These are phyloP conservation scores for Sebastes flavidus DNA, from an alignment of 2,797 vertebrate species.

Conservation along the genomic window DNA sequence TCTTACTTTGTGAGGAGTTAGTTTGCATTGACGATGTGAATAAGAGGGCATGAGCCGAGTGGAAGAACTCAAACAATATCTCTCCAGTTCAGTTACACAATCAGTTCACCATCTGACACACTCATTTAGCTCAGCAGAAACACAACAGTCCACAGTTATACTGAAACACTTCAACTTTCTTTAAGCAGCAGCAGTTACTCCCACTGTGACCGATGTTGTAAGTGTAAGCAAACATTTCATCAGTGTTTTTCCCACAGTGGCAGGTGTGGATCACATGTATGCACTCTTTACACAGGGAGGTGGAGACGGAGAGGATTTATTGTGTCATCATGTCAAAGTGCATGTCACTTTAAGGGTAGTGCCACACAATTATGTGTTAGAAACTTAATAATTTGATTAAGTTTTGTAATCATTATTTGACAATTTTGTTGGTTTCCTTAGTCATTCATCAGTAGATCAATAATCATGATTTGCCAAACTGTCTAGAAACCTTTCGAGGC, in stretches of 20 bases:
- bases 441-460: no score
- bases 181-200: not conserved
- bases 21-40: no score
- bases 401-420: not conserved
- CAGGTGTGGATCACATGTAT: not conserved
- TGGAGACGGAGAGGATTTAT: not conserved
- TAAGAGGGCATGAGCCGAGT: no score
- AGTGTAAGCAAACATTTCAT: not conserved
- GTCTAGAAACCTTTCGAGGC: no score
- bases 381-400: not conserved
- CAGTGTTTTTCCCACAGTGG: not conserved
- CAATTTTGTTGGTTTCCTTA: not conserved
- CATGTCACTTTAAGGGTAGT: not conserved
- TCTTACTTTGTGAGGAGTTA: no score
- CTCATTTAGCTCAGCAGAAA: not conserved
- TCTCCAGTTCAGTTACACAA: constrained; percentile 24
- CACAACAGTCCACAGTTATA: not conserved
- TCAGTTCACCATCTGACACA: constrained; percentile 18
- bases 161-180: not conserved
- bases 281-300: not conserved
- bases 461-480: no score
- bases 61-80: no score
- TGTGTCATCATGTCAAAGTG: constrained; percentile 10
- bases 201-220: not conserved
- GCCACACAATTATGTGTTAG: not conserved